Evolutionary conservation across 2,797 vertebrate genomes (phyloP).

Genomic region (Poeciliopsis infans): DNA sequence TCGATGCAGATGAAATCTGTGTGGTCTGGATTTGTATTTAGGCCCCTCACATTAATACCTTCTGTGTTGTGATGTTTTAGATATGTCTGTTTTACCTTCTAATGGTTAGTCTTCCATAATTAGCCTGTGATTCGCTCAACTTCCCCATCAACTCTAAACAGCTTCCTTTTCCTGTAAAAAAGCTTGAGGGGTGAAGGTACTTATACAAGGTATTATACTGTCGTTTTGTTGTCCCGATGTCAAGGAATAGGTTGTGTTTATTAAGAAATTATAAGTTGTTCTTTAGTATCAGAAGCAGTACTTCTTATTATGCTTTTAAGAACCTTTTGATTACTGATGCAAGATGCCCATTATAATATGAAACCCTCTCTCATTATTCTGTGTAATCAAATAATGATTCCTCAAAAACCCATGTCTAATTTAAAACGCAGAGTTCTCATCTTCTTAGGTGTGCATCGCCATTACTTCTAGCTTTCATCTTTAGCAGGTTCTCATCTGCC

Average conservation of each 20-base stretch:
- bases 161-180: not conserved
- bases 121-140: not conserved
- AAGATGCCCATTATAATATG: slow-evolving; percentile 53
- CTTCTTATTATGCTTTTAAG: slow-evolving; percentile 44
- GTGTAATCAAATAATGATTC: slow-evolving; percentile 62
- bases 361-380: slow-evolving; percentile 61
- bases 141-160: not conserved
- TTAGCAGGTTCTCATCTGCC: slow-evolving; percentile 32
- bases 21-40: not conserved
- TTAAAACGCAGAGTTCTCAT: slow-evolving; percentile 57
- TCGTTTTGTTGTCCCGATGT: not conserved
- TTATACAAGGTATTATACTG: not conserved
- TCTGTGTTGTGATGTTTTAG: not conserved
- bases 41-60: not conserved
- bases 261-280: slow-evolving; percentile 45
- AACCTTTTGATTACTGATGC: slow-evolving; percentile 64
- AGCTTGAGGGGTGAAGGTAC: not conserved
- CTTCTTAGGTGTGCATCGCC: slow-evolving; percentile 44
- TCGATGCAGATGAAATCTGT: not conserved
- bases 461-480: slow-evolving; percentile 35
- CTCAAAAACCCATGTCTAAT: slow-evolving; percentile 54
- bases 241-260: slow-evolving; percentile 40
- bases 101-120: not conserved
- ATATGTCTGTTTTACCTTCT: not conserved
- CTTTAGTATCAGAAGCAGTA: slow-evolving; percentile 51